Base-by-base conservation (phyloP, 2,888 invertebrate species). In the Athetis lepigone region DNA sequence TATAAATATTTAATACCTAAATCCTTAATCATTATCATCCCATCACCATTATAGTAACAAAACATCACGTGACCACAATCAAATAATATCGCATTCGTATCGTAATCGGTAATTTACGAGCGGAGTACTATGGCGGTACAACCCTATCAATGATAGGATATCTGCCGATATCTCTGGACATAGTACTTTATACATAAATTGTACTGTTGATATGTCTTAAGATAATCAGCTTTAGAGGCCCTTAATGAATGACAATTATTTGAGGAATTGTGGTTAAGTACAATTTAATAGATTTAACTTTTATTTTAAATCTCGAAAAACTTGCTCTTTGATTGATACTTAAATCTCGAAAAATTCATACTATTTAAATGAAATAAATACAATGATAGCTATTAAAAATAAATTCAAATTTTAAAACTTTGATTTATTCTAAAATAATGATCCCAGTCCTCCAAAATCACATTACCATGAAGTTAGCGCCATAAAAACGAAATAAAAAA, bases 101-200 rank as follows among this genome's bases (percentile, higher is more conserved):
- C 33, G 43, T 64, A 73, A 80, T 76, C 62, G 55, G 13, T 69
- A 57, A 70, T 62, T 65, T 71, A 71, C 37, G 68, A 72, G 63
- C 51, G 40, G 58, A 55, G 50, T 70, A 56, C 59, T 66, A 69
- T 49, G 45, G 47, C 37, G 45, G 37, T 62, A 62, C 57, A 54
- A 60, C 25, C 23, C 13, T 56, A 56, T 40, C 42, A 6, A 45
- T 56, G 68, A 77, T 77, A 72, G 19, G 51, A 19, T 77, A 74
- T 77, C 66, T 43, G 36, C 13, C 8, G 39, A 25, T 74, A 69
- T 64, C 57, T 64, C 2, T 59, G 57, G 39, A 51, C 37, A 54
- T 37, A n/a, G n/a, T n/a, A 37, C 23, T 33, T 33, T 13, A 45
- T 50, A 50, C 23, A 47, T 33, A 23, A 18, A 40, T 55, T 37